Conservation (phyloP, 2,113 vertebrate species). For the Equus quagga region DNA sequence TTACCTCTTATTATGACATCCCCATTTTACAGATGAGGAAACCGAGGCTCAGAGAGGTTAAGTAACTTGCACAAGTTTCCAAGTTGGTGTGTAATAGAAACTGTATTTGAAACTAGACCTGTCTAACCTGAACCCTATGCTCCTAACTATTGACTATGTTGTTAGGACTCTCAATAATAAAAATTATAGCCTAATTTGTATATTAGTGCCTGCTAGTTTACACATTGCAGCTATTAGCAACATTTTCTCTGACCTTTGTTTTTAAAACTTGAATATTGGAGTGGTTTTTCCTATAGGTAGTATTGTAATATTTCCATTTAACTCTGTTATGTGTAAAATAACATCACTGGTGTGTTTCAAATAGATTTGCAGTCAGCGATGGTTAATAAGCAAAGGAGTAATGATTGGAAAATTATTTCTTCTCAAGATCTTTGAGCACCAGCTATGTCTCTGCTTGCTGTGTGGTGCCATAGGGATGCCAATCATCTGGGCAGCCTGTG, state of each 20-base stretch:
- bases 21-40: neutral
- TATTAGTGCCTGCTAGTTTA: neutral
- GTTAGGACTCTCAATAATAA: neutral
- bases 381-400: neutral
- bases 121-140: neutral
- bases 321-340: neutral
- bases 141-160: neutral
- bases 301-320: neutral
- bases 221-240: neutral
- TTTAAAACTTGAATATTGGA: neutral
- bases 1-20: neutral
- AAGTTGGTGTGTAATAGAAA: neutral
- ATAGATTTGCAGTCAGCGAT: neutral
- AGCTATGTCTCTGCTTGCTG: neutral
- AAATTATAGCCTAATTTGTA: neutral
- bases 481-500: neutral
- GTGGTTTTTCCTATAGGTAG: neutral
- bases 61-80: neutral
- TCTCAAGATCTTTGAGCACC: neutral
- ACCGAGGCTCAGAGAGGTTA: neutral
- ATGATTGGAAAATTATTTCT: neutral
- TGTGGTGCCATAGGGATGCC: fast-evolving
- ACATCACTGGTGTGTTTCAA: neutral
- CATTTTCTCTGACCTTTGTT: neutral
- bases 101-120: neutral